phyloP scores from a whole-genome alignment of 2,113 vertebrate species.

The Oncorhynchus kisutch region DNA sequence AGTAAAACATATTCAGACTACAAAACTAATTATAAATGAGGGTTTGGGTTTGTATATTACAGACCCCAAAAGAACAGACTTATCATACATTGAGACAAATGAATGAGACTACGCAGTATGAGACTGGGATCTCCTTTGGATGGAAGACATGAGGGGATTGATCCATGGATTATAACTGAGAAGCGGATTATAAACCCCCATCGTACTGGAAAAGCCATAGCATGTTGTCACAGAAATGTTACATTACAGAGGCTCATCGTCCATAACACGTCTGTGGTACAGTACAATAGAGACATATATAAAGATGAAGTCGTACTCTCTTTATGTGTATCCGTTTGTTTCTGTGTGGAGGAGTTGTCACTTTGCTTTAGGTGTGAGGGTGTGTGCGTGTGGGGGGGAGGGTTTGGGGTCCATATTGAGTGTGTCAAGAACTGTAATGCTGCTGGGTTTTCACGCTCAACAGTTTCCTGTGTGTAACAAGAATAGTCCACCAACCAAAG shows the following conservation, averaged over 20 bases:
- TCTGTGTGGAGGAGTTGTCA: neutral
- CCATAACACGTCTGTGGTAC: slow-evolving; percentile 49
- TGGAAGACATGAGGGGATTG: slow-evolving; percentile 15
- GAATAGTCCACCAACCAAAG: too few relatives aligned
- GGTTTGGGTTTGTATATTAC: neutral
- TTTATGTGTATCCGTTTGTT: neutral
- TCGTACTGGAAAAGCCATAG: slow-evolving; percentile 62
- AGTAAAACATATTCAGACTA: slow-evolving; percentile 6
- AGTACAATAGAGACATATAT: slow-evolving; percentile 50
- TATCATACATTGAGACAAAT: slow-evolving; percentile 6
- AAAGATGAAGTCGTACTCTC: slow-evolving; percentile 19
- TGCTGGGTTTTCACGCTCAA: too few relatives aligned
- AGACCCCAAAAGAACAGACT: slow-evolving; percentile 11
- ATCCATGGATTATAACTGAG: slow-evolving; percentile 29
- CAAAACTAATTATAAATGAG: slow-evolving; percentile 9
- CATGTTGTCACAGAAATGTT: slow-evolving; percentile 45
- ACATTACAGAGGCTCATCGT: slow-evolving; percentile 38
- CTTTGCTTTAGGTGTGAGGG: neutral
- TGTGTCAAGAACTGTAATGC: too few relatives aligned
- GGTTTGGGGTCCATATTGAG: too few relatives aligned
- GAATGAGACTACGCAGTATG: slow-evolving; percentile 3
- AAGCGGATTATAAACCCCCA: neutral
- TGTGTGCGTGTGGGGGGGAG: neutral
- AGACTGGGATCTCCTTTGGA: slow-evolving; percentile 4
- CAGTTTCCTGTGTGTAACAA: too few relatives aligned